Evolutionary conservation across 2,797 vertebrate species (phyloP), one percentile per base, ranked within the genome.

Genomic region (Microcaecilia unicolor): DNA sequence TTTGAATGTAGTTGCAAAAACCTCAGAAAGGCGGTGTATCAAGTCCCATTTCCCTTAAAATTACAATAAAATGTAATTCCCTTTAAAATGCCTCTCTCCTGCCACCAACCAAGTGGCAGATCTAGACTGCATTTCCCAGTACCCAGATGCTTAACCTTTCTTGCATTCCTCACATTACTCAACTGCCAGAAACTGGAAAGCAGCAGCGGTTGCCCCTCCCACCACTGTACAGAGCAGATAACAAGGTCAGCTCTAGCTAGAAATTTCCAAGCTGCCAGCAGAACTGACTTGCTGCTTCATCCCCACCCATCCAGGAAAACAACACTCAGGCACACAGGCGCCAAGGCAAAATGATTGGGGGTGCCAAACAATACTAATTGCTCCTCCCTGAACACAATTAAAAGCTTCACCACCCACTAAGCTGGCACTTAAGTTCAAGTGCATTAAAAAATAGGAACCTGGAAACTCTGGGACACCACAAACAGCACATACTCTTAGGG

Each of bases 181-280:
- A 27, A 49, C 42, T 20, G 29, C 22, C 16, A 3, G 16, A 22
- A 9, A n/a, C 10, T 15, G 18, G 18, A 10, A 13, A 9, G 13
- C 18, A 19, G 3, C 22, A 33, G 19, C 41, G 18, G 28, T 15
- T 35, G 4, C 25, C 38, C 41, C 30, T n/a, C 29, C 37, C 36
- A 23, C 18, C 20, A 44, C 37, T 43, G 52, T 26, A 24, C 25
- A 17, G 19, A 25, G 27, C 46, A 15, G 61, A 68, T 71, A 72
- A 52, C 20, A 18, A 49, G 40, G 37, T 29, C 25, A 0, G 12
- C 34, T 24, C 17, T 20, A 22, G 7, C 19, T 22, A 28, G 24
- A 70, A 64, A 24, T 30, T 55, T 51, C 58, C 48, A 33, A 47
- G 32, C 14, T 1, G 3, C 1, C 11, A 6, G 5, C 22, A 48